Base-by-base conservation (phyloP, 2,113 vertebrate species). In the Heliornis fulica region DNA sequence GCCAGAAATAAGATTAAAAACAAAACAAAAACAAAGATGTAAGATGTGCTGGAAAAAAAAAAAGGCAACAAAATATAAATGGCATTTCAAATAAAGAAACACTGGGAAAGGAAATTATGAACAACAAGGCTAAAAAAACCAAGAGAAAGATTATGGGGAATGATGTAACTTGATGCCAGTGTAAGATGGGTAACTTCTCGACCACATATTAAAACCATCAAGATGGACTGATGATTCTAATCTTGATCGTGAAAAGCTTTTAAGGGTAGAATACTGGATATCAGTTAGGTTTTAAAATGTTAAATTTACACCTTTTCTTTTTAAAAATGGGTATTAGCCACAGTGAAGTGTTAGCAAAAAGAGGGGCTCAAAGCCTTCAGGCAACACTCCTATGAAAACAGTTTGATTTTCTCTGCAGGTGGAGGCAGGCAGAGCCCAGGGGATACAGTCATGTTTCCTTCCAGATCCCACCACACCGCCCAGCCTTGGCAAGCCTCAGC, bases 1-100 rank as follows among this genome's bases (percentile, higher is more conserved):
- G 94, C 95, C 98, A 93, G 96, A 96, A 98, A 97, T 98, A 96
- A 98, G 86, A 76, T 89, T 94, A 93, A 97, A 98, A 98, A 98
- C 83, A 98, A 96, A 97, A 97, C 88, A 97, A 94, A 98, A 97
- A 96, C 87, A 86, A 95, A 94, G 96, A 83, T 75, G 97, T 98
- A 95, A 98, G 93, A 98, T 97, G 96, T 97, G 97, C 93, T 97
- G 97, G 68, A 79, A 97, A 98, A 72, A 53, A 90, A 78, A 90
- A 83, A 92, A 94, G 71, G 89, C 92, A 91, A 97, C 94, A 93
- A 97, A 94, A 90, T 66, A 96, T 93, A 98, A 87, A 95, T 40
- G 93, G 88, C 92, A 46, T 96, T 96, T 97, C 63, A 95, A 97
- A 96, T 94, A 90, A 96, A 95, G 96, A 94, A 60, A 94, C 88